Base-by-base conservation (phyloP, 2,888 invertebrate species). In the Heliconius erato region DNA sequence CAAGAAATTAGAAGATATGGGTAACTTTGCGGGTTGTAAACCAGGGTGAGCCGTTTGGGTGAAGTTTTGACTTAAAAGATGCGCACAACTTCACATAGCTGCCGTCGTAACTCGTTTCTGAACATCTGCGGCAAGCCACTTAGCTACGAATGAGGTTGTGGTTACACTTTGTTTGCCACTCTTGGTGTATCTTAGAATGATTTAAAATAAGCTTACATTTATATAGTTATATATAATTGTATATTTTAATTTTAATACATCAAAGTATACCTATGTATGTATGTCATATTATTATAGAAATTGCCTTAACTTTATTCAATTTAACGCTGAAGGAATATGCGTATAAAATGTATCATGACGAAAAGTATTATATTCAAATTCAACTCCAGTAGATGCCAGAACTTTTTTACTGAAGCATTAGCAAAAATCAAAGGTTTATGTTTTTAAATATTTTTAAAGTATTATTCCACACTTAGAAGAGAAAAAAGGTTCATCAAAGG, bases 1-100 rank as follows among this genome's bases (percentile, higher is more conserved):
- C 74, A 80, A 78, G 80, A 40, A 83, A 83, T 78, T 78, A 44
- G 59, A 63, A 82, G 72, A 78, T 80, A 80, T 83, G 68, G 80
- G 74, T 74, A 84, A 84, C 74, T 82, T 82, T 54, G 74, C 11
- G 44, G 79, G 77, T 63, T 74, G 54, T 84, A 76, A 82, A 82
- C 82, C 78, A 68, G 74, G 79, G 77, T 54, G 74, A 74, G 79
- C 72, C 78, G 76, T 79, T 81, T 81, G 79, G 78, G 69, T 63
- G 82, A 84, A 80, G 82, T 84, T 84, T 80, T 68, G 80, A 82
- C 74, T 80, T 84, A 84, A 83, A 82, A 82, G 80, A 84, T 82
- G 82, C 80, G 78, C 68, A 74, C 74, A 82, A 77, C 80, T 79
- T 74, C 82, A 82, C 77, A 79, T 79, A 28, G 80, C 82, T 79